Base-by-base conservation (phyloP, 2,113 vertebrate species). In the Triplophysa dalaica region DNA sequence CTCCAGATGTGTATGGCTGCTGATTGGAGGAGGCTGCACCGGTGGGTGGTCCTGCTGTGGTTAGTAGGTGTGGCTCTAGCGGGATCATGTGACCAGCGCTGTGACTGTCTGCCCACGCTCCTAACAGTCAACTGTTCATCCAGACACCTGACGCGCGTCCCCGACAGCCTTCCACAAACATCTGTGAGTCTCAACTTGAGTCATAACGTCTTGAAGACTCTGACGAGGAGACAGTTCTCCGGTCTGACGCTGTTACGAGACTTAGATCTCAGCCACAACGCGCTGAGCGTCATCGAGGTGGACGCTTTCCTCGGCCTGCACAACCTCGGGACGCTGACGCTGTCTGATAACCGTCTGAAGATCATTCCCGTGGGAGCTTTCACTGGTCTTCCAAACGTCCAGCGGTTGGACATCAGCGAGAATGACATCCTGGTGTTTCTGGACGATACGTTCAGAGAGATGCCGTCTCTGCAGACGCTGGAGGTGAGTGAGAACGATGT, bases 381-480 rank as follows among this genome's bases (percentile, higher is more conserved):
- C 66, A 84, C 89, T 0, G 94, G 94, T 2, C 91, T 96, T 65
- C 56, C 86, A 0, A 89, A 84, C 73, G 92, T 97, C 14, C 90
- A 83, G 0, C 43, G 93, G 17, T 89, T 97, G 22, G 95, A 97
- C 80, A 86, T 97, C 22, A 93, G 95, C 54, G 81, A 89, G 56
- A 97, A 97, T 70, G 89, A 94, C 79, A 92, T 97, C 3, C 92
- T 96, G 26, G 91, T 97, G 50, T 91, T 97, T 62, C 88, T 96
- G 2, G 95, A 96, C 19, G 93, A 93, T 72, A 93, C 93, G 3
- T 97, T 97, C 81, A 67, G 84, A 3, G 92, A 94, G 64, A 86
- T 95, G 50, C 56, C 75, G 0, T 85, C 78, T 22, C 91, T 97
- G 17, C 87, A 85, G 82, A 88, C 88, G 45, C 82, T 95, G 33